These are phyloP conservation scores for Latrodectus elegans DNA, from an alignment of 2,888 invertebrate genomes.

Conservation along the genomic window DNA sequence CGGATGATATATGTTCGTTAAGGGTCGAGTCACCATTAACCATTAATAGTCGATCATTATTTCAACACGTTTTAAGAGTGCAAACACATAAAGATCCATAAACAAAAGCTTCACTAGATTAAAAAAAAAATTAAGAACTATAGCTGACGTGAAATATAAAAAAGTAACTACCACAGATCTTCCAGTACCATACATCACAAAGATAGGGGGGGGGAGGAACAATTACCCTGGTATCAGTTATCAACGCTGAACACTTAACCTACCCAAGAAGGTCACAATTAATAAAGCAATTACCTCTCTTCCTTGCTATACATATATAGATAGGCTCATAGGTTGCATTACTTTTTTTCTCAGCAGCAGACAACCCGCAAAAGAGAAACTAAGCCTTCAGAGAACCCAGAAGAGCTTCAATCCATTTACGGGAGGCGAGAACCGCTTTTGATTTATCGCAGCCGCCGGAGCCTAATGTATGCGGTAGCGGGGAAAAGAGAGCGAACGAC, in stretches of 20 bases:
- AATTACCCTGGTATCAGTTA: slow-evolving; percentile 65
- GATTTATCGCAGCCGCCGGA: slow-evolving; percentile 62
- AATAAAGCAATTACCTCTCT: slow-evolving; percentile 69
- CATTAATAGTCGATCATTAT: no score
- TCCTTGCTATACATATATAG: slow-evolving; percentile 21
- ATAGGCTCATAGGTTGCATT: neutral
- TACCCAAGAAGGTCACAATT: slow-evolving; percentile 53
- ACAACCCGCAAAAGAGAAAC: slow-evolving; percentile 10
- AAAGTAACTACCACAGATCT: neutral
- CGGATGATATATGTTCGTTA: no score
- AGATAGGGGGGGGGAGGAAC: slow-evolving; percentile 25
- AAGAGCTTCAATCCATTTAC: slow-evolving; percentile 33
- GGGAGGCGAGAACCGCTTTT: slow-evolving; percentile 41
- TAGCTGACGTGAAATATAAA: no score
- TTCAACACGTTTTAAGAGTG: no score
- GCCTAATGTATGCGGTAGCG: slow-evolving; percentile 63
- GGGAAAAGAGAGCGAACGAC: slow-evolving; percentile 14
- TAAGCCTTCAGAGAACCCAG: slow-evolving; percentile 40
- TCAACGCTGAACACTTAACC: slow-evolving; percentile 58
- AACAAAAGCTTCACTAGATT: no score
- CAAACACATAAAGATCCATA: no score
- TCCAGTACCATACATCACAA: slow-evolving; percentile 35
- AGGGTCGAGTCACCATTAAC: no score
- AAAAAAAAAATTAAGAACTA: no score
- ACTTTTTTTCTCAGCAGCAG: neutral